phyloP scores from a whole-genome alignment of 2,888 invertebrate genomes.

The Bibio marci region DNA sequence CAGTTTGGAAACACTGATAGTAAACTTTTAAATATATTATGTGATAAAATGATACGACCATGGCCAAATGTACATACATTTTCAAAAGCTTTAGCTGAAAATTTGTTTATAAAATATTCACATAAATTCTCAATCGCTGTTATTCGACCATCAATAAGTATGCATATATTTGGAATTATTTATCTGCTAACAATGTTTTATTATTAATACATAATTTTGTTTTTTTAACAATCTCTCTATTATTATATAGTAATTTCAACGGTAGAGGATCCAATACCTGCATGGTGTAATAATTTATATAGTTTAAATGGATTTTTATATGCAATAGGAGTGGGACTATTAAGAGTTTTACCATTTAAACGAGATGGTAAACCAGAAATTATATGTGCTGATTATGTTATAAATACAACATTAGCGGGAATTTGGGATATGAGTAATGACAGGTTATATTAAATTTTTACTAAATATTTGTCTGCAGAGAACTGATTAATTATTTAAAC shows the following conservation, averaged over 20 bases:
- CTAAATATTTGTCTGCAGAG: not conserved
- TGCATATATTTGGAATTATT: not conserved
- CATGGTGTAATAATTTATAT: constrained; percentile 9
- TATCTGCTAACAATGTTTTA: too few species aligned
- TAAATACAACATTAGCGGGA: constrained; percentile 15
- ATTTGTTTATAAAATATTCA: constrained; percentile 13
- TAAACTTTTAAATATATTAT: constrained; percentile 8
- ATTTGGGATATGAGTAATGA: constrained; percentile 13
- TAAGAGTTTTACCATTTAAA: constrained; percentile 10
- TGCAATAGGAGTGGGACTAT: constrained; percentile 13
- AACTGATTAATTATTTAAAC: not conserved
- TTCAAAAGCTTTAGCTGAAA: constrained; percentile 16
- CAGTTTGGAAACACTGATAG: constrained; percentile 2
- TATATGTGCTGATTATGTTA: constrained; percentile 17
- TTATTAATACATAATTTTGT: not conserved
- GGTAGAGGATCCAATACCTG: constrained; percentile 15
- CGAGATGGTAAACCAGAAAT: constrained; percentile 7
- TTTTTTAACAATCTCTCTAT: not conserved
- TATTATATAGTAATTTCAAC: constrained; percentile 12
- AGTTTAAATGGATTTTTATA: constrained; percentile 12
- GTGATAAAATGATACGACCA: constrained; percentile 13
- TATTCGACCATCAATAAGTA: constrained; percentile 14
- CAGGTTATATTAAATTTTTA: not conserved
- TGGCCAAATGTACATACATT: constrained; percentile 17
- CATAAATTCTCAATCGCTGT: constrained; percentile 12